Conservation (phyloP, 2,888 invertebrate genomes). For the Acrobasis consociella region DNA sequence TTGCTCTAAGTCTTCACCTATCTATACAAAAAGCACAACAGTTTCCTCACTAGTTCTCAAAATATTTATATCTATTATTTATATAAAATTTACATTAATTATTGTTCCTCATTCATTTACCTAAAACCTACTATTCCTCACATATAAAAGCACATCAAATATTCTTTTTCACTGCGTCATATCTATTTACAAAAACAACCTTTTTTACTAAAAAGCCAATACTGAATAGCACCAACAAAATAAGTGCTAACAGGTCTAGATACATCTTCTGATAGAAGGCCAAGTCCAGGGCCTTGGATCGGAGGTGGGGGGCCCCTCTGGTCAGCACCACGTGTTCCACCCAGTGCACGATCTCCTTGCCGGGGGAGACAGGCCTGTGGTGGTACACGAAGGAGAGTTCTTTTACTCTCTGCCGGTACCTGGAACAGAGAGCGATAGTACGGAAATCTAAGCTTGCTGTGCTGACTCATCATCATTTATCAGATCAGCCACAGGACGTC, state of each 20-base stretch:
- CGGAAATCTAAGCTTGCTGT: too few relatives aligned
- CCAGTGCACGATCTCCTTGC: constrained; percentile 50
- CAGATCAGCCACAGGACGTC: too few relatives aligned
- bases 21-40: too few relatives aligned
- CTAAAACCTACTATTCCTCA: background rate
- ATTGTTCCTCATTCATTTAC: background rate
- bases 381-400: constrained; percentile 49
- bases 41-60: too few relatives aligned
- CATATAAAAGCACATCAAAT: background rate
- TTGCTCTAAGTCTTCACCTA: too few relatives aligned
- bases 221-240: constrained; percentile 20
- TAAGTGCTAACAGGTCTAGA: constrained; percentile 40
- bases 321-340: constrained; percentile 51
- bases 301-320: constrained; percentile 48
- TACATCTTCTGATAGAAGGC: constrained; percentile 54
- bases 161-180: constrained; percentile 3
- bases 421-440: constrained; percentile 28
- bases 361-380: constrained; percentile 46
- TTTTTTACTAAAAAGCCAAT: background rate
- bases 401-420: constrained; percentile 44
- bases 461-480: too few relatives aligned
- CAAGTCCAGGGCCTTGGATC: constrained; percentile 46
- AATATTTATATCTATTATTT: too few relatives aligned
- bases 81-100: too few relatives aligned
- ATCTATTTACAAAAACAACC: background rate